A percentile compares a stretch with the other conserved stretches of the same genome.
Evolutionary conservation across 1,140 invertebrate species (phyloP).

Genomic region (Drosophila nannoptera): DNA sequence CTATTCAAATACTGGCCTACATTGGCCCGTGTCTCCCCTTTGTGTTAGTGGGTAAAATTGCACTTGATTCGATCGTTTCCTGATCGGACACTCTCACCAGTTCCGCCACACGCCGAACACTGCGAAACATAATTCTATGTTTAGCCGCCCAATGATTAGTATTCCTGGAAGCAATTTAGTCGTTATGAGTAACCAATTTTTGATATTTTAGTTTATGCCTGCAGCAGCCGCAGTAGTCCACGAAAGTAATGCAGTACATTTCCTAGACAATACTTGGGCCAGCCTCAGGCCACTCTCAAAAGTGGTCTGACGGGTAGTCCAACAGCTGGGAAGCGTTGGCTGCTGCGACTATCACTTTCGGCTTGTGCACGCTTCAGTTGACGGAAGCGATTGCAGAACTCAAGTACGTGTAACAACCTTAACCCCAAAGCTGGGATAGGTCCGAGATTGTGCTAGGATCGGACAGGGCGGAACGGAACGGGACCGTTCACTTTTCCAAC

Average conservation of each 20-base stretch:
- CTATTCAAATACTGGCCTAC: background rate
- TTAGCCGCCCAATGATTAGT: conserved; percentile 10
- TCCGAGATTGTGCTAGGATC: conserved; percentile 25
- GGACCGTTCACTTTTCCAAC: conserved; percentile 51
- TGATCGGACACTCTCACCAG: background rate
- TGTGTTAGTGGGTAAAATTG: conserved; percentile 5
- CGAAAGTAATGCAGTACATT: conserved; percentile 22
- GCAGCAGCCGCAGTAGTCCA: background rate
- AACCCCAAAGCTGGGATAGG: conserved; percentile 59
- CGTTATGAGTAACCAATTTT: conserved; percentile 55
- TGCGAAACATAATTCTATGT: conserved; percentile 13
- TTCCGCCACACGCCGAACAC: background rate
- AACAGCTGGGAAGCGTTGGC: conserved; percentile 30
- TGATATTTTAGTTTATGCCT: conserved; percentile 2
- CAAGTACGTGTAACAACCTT: conserved; percentile 75
- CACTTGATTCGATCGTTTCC: background rate
- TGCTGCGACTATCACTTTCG: conserved; percentile 30
- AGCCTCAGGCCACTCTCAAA: conserved; percentile 47
- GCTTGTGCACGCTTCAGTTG: conserved; percentile 44
- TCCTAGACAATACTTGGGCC: conserved; percentile 34
- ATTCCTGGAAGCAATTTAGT: conserved; percentile 20
- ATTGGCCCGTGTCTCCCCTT: background rate
- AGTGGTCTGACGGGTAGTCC: conserved; percentile 57
- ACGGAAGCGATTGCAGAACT: conserved; percentile 67
- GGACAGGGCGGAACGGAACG: background rate